Evolutionary conservation across 1,140 invertebrate genomes (phyloP), one percentile per base, ranked within the genome.

Genomic region (Ericerus pela): DNA sequence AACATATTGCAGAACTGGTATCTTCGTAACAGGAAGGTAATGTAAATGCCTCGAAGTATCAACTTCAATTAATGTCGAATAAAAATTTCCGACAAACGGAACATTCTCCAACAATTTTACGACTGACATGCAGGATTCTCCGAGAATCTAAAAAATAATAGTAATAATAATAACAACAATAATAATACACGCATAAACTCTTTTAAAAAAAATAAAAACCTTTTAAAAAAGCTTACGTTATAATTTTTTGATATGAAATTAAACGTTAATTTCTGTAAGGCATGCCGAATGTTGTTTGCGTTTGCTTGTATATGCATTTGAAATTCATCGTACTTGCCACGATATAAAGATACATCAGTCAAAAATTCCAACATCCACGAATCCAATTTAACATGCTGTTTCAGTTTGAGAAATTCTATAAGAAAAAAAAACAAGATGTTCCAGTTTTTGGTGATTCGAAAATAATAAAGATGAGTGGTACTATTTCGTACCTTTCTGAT

Each of bases 401-500:
- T 47, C 18, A 47, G 26, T 24, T 47, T 47, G 41, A 14, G 12
- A 14, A 47, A 47, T 47, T 47, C 41, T 47, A 3, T 3, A 47
- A 47, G 14, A 10, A 24, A 22, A 47, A 24, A 24, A 47, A 47
- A 5, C 20, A 47, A 47, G 26, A 18, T 18, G 26, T 33, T 8
- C 8, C 8, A 33, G n/a, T 33, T 33, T 33, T n/a, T n/a, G n/a
- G n/a, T n/a, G n/a, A n/a, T n/a, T n/a, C n/a, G n/a, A 33, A 33
- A 33, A 33, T 10, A 33, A 33, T 33, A n/a, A 33, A 10, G 30
- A 33, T 33, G n/a, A 33, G 30, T 14, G 20, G 36, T 10, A 22
- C 22, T n/a, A n/a, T n/a, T n/a, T n/a, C 20, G 2, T 22, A 47
- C 41, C 41, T 47, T 47, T 47, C 26, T 47, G 41, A 47, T 47